Base-by-base conservation (phyloP, 1,140 invertebrate genomes). In the Pseudomyrmex pallidus region DNA sequence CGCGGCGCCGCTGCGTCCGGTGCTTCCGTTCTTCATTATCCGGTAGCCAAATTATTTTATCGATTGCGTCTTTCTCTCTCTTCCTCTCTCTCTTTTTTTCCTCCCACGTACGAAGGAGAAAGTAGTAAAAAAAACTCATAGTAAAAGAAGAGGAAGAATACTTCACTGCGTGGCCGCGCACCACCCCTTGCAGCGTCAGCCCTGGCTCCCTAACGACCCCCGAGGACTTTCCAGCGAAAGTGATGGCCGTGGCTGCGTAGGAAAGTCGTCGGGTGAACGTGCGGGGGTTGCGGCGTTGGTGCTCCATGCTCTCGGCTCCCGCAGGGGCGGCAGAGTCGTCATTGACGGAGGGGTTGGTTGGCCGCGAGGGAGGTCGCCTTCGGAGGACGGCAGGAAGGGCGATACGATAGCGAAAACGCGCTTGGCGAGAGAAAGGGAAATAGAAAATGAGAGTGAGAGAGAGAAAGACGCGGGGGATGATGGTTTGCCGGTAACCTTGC, bases 151-250 rank as follows among this genome's bases (percentile, higher is more conserved):
- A 52, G 9, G 67, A 73, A 72, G 76, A 77, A 87, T 89, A 82
- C 66, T 83, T 73, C 35, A 57, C 63, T 57, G 72, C 57, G 87
- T 83, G 88, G 90, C 87, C 89, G 92, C 91, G 91, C 93, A 48
- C 90, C 93, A 87, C 89, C 89, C 86, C 90, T 91, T 94, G 94
- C 87, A 90, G 83, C 90, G 89, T 90, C 94, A 95, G 89, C 91
- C 91, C 91, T 88, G 87, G 85, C 82, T 57, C 80, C 87, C 61
- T 80, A 84, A 70, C 87, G 63, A 68, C 73, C 84, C 67, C 84
- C 22, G 87, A 87, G 88, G 82, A 91, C 78, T 91, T 92, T 92
- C 90, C 73, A 91, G 90, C 88, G 92, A 93, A 93, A 93, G 92
- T 91, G 90, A 92, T 91, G 93, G 91, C 89, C 85, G 89, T 87